Base-by-base conservation (phyloP, 2,888 invertebrate genomes). In the Byasa hedistus region DNA sequence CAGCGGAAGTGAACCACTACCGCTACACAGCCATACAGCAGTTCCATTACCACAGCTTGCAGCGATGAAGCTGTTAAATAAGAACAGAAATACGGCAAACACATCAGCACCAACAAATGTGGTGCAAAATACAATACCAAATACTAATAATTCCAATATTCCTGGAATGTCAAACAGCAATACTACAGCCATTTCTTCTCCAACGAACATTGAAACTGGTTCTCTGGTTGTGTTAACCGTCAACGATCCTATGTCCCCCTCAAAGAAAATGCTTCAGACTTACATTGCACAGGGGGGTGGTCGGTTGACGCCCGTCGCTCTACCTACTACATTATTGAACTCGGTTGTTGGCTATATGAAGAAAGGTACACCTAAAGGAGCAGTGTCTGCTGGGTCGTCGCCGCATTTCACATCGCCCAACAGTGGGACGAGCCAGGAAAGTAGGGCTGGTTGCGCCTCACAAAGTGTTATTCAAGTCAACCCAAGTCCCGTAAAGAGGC, bases 231-330 rank as follows among this genome's bases (percentile, higher is more conserved):
- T 91, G 0, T 70, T 91, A 1, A 85, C 90, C 0, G 89, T 90
- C 0, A 83, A 87, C 58, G 90, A 91, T 69, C 91, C 91, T 0
- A 79, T 80, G 32, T 84, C 86, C 0, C 88, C 91, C 0, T 77
- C 87, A 0, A 89, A 89, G 71, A 89, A 90, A 68, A 89, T 90
- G 84, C 72, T 91, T 1, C 91, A 91, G 64, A 91, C 91, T 0
- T 91, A 91, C 69, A 85, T 91, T 61, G 85, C 90, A 0, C 79
- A 84, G 4, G 85, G 82, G 0, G 80, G 79, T 0, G 90, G 89
- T 0, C 77, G 80, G 61, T 69, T 91, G 4, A 84, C 86, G 0
- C 89, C 91, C 0, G 82, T 91, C 0, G 82, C 86, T 5, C 76
- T 91, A 12, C 87, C 89, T 0, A 70, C 86, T 0, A 80, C 77